These are phyloP conservation scores for Periophthalmus magnuspinnatus DNA, from an alignment of 2,797 vertebrate species.

Conservation along the genomic window DNA sequence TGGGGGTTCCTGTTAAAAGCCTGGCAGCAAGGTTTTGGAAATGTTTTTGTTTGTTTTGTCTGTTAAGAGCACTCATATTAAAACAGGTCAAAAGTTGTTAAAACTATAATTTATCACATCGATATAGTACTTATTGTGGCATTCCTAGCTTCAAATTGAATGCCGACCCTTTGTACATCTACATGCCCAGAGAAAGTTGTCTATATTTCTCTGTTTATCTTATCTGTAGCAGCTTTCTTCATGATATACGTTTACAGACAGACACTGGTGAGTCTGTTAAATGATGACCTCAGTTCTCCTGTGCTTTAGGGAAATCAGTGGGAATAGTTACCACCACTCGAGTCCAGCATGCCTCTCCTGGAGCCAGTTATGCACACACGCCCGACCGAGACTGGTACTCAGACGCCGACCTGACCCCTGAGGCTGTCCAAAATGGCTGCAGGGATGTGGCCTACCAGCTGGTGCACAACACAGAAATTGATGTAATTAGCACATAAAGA, in stretches of 20 bases:
- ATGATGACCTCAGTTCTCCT: background rate
- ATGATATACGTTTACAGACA: conserved; percentile 2
- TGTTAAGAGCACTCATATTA: too few species aligned
- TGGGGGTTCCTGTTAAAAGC: too few species aligned
- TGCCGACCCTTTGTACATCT: too few species aligned
- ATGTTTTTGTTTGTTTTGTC: too few species aligned
- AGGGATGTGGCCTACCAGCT: conserved; percentile 79
- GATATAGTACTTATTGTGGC: too few species aligned
- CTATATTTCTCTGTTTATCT: conserved; percentile 4
- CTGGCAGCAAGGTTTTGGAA: too few species aligned
- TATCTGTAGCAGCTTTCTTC: background rate
- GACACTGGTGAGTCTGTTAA: background rate
- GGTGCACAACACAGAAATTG: conserved; percentile 77
- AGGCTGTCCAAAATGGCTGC: conserved; percentile 64
- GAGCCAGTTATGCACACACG: conserved; percentile 71
- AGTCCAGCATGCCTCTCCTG: conserved; percentile 83
- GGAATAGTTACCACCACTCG: conserved; percentile 82
- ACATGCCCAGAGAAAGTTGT: background rate
- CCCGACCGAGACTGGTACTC: conserved; percentile 76
- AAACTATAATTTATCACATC: too few species aligned
- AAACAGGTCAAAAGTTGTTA: too few species aligned
- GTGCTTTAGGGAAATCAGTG: conserved; percentile 78
- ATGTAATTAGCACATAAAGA: conserved; percentile 65
- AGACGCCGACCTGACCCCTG: conserved; percentile 58
- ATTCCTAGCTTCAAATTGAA: too few species aligned